Evolutionary conservation across 2,113 vertebrate genomes (phyloP).

Genomic region (Cephalophus harveyi): DNA sequence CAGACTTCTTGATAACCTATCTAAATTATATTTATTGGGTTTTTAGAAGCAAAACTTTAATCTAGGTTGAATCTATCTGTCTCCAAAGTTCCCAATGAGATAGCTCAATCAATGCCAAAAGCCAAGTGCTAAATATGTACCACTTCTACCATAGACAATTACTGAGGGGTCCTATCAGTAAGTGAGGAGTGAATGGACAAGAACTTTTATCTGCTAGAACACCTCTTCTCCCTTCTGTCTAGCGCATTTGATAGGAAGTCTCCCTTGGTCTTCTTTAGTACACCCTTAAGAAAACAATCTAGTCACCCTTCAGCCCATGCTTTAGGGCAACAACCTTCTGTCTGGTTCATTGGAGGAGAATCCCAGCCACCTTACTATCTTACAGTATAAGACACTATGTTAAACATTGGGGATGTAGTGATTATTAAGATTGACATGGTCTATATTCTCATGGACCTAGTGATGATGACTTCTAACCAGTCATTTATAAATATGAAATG

Average conservation of each 20-base stretch:
- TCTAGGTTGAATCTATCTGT: not conserved
- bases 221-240: not conserved
- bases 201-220: not conserved
- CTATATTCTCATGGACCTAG: not conserved
- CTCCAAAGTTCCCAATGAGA: not conserved
- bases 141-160: not conserved
- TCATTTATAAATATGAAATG: not conserved
- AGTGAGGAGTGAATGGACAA: not conserved
- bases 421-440: not conserved
- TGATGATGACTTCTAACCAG: not conserved
- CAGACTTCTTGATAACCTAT: not conserved
- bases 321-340: not conserved
- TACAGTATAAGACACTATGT: not conserved
- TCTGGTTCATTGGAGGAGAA: not conserved
- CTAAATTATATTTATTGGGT: not conserved
- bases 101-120: not conserved
- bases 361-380: not conserved
- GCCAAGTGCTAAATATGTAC: not conserved
- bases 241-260: not conserved
- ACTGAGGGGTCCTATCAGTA: not conserved
- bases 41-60: not conserved
- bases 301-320: not conserved
- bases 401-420: not conserved
- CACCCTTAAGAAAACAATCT: not conserved
- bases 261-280: not conserved